Evolutionary conservation across 2,888 invertebrate genomes (phyloP), one percentile per base, ranked within the genome.

Genomic region (Plagodis pulveraria): DNA sequence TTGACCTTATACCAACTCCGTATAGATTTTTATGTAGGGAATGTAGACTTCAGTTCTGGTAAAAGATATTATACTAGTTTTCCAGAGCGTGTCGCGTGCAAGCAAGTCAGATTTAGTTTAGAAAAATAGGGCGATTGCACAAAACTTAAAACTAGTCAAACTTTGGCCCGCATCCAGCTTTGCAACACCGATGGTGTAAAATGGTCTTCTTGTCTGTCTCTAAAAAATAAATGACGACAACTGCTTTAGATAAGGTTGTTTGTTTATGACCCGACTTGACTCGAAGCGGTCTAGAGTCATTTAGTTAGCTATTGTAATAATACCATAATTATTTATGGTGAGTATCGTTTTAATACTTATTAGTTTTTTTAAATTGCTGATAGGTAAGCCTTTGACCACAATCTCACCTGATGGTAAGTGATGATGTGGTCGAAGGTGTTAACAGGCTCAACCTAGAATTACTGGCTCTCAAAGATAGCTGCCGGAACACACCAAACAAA

Each of bases 101-200:
- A 86, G 63, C 62, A 56, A 61, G 62, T 62, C 85, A 75, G 83
- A 84, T 84, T 87, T 80, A 82, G 86, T 87, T 87, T 85, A 86
- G 82, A 91, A 91, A 91, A 91, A 91, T 91, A 86, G 92, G 89
- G 77, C 91, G 91, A 89, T 92, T 92, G 91, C 92, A 91, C 81
- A 92, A 92, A 90, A 87, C 84, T 83, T 81, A 77, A 84, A 84
- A 87, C 83, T 81, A 83, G 81, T 80, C 76, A 79, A 80, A 84
- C 74, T 80, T 89, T 91, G 91, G 92, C 91, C 72, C 74, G 59
- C 73, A 70, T 87, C 92, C 92, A 91, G 84, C 71, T 77, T 76
- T 76, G 78, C 82, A 80, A 85, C 81, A 83, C 78, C 72, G 81
- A 87, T 86, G 84, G 86, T 80, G 84, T 85, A 82, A 87, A 85